Evolutionary conservation across 2,888 invertebrate genomes (phyloP), one percentile per base, ranked within the genome.

Genomic region (Drosophila leonis): DNA sequence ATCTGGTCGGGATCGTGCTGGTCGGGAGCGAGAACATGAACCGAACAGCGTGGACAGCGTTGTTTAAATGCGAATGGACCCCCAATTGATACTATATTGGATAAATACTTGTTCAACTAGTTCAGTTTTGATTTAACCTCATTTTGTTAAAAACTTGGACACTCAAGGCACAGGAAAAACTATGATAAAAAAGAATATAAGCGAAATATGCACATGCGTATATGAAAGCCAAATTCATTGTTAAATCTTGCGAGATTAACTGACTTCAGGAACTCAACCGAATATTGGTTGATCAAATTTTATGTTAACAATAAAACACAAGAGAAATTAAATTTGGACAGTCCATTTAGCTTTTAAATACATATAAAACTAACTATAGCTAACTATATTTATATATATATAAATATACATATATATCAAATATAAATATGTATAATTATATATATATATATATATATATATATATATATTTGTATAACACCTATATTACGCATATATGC

Each of bases 21-120:
- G 35, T 20, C 57, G 33, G 20, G 57, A 72, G 10, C 70, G 62
- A 42, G 64, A 69, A 6, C 54, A 68, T 31, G 85, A 79, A n/a
- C 60, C 65, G 18, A 69, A 66, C 51, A 75, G 71, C 10, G n/a
- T 33, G 10, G 82, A 82, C 51, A 89, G 88, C 65, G 79, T 90
- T 62, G 88, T 90, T 60, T 88, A 82, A 64, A 55, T 31, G n/a
- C 15, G 41, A 51, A 42, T 54, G 65, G 55, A 54, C 54, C 37
- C 57, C 51, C 49, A 63, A 64, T 71, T 70, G 51, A 60, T 46
- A 31, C 44, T 33, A 31, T 33, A 49, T 18, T 52, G 51, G 57
- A 52, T 61, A 48, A 39, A 65, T 70, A 61, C 60, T 70, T 82
- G 82, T 85, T 73, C 60, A 75, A 73, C 66, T 59, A 77, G 64